A percentile compares a stretch with the other conserved stretches of the same genome.
Conservation (phyloP, 2,888 invertebrate genomes). For the Lycaena phlaeas region DNA sequence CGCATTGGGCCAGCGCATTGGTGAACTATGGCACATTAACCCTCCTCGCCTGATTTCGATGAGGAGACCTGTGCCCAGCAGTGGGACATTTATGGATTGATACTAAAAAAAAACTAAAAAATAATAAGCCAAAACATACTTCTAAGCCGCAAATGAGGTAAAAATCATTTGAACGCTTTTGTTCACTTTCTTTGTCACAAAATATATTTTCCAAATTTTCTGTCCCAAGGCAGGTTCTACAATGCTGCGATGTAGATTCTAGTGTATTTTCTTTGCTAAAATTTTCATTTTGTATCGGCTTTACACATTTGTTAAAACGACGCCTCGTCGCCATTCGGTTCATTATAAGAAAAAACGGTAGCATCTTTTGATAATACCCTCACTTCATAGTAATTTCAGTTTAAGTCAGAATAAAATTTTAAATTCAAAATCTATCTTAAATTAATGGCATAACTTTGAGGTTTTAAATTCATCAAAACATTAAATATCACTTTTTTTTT, state of each 20-base stretch:
- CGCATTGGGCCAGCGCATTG: too few relatives aligned
- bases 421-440: too few relatives aligned
- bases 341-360: constrained; percentile 33
- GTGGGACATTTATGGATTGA: too few relatives aligned
- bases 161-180: constrained; percentile 35
- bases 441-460: too few relatives aligned
- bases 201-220: constrained; percentile 38
- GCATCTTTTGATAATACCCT: constrained; percentile 25
- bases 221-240: constrained; percentile 42
- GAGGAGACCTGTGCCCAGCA: too few relatives aligned
- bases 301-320: constrained; percentile 13
- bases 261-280: constrained; percentile 7
- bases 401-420: too few relatives aligned
- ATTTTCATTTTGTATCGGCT: constrained; percentile 5
- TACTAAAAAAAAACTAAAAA: too few relatives aligned
- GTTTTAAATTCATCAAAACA: too few relatives aligned
- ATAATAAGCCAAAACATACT: constrained; percentile 20
- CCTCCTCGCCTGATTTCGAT: too few relatives aligned
- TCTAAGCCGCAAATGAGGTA: constrained; percentile 40
- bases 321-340: constrained; percentile 28
- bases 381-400: neutral
- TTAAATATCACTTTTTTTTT: neutral
- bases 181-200: constrained; percentile 27
- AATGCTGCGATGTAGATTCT: constrained; percentile 19
- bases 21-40: too few relatives aligned